Base-by-base conservation (phyloP, 2,797 vertebrate genomes). In the Microchirus variegatus region DNA sequence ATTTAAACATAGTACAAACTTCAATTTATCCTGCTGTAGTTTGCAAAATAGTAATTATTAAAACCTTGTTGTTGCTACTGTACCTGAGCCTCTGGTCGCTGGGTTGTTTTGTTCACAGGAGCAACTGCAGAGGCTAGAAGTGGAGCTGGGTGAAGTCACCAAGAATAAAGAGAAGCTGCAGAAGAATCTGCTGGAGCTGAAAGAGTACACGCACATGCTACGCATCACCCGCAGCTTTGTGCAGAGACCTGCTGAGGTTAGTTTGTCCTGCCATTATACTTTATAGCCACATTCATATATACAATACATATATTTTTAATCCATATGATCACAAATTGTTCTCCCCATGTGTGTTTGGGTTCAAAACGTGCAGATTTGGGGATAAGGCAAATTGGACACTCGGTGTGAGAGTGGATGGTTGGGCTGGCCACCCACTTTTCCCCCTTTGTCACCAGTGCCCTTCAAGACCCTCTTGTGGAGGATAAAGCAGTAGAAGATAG, bases 81-180 rank as follows among this genome's bases (percentile, higher is more conserved):
- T n/a, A n/a, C n/a, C n/a, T n/a, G n/a, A n/a, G n/a, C n/a, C n/a
- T n/a, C n/a, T 12, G 0, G 9, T 62, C n/a, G 55, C 3, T 44
- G 2, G 66, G 17, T 66, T 10, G 17, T 18, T 46, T 15, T 72
- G 10, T 63, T 56, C 52, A 73, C 72, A 99, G 97, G 98, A 99
- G 54, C 96, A 99, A 78, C 79, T 99, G 51, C 96, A 98, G 91
- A 96, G 96, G 62, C 90, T 99, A 9, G 95, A 99, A 82, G 91
- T 93, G 13, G 97, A 99, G 70, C 77, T 99, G 44, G 91, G 95
- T 7, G 98, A 99, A 83, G 94, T 99, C 53, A 97, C 93, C 38
- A 95, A 89, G 75, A 99, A 99, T 83, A 99, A 99, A 70, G 96
- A 97, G 75, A 98, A 97, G 70, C 76, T 99, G 67, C 93, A 94